Base-by-base conservation (phyloP, 2,113 vertebrate genomes). In the Dicentrarchus labrax region DNA sequence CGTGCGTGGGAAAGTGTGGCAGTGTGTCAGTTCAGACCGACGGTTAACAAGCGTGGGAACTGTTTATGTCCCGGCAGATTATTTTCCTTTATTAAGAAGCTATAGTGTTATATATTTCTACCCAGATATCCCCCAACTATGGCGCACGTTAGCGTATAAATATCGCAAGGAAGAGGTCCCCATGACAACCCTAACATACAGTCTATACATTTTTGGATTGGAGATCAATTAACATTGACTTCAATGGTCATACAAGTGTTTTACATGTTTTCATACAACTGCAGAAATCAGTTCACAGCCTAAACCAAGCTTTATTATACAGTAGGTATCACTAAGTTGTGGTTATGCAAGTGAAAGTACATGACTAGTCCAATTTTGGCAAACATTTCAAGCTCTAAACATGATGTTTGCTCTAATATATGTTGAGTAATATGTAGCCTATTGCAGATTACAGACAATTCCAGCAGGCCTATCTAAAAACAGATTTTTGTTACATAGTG, bases 1-100 rank as follows among this genome's bases (percentile, higher is more conserved):
- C 92, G 91, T 91, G 93, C 91, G 93, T 95, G 95, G 91, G 94
- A 95, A 94, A 94, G 92, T 94, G 93, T 95, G 95, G 94, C 93
- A 95, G 95, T 94, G 89, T 95, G 94, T 95, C 94, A 94, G 86
- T 86, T 79, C 59, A 72, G 80, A 79, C 66, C 17, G 76, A 61
- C 84, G 38, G 87, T n/a, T 70, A 39, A 30, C 45, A 84, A 24
- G 77, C 93, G 91, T 94, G 94, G 94, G 93, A 93, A 94, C 75
- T 85, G 24, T 82, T 60, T 39, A 70, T 70, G 50, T 24, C 10
- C 16, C 6, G 9, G 24, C 0, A 3, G 22, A 60, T 7, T n/a
- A 3, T 1, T 0, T 36, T 73, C 6, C 3, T 48, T 9, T n/a
- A 17, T 17, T 15, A 48, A 4, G 3, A 6, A 45, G 24, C 48